Conservation (phyloP, 2,113 vertebrate species). For the Rhinolophus ferrumequinum region DNA sequence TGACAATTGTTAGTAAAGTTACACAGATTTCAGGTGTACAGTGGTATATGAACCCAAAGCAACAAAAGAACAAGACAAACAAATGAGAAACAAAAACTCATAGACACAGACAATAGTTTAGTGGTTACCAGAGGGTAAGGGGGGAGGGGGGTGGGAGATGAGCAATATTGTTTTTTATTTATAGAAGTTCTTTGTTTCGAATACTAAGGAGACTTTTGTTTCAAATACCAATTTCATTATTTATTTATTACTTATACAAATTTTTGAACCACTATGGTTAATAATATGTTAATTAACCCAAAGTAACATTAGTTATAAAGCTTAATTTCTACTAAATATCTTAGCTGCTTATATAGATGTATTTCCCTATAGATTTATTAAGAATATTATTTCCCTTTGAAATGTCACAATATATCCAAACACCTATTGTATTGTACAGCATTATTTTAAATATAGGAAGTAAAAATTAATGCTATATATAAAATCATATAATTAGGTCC, state of each 20-base stretch:
- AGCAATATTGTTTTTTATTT: neutral
- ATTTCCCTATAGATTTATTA: neutral
- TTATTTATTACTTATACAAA: constrained; percentile 45
- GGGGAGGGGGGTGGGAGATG: no score
- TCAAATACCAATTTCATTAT: neutral
- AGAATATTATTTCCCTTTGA: neutral
- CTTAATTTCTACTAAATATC: constrained; percentile 31
- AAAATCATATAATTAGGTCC: neutral
- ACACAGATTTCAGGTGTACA: no score
- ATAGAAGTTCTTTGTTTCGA: neutral
- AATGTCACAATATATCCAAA: neutral
- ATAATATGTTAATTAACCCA: constrained; percentile 50
- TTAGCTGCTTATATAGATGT: neutral
- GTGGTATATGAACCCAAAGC: no score
- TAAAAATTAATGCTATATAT: neutral
- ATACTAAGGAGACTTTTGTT: neutral
- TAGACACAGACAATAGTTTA: no score
- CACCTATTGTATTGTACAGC: neutral
- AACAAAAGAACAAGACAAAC: no score
- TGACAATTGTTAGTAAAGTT: no score
- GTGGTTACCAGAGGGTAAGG: no score
- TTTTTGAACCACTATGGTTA: constrained; percentile 31
- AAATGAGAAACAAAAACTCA: no score
- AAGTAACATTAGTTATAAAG: neutral
- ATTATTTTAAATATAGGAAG: constrained; percentile 26